These are phyloP conservation scores for Oncopodura yosiiana DNA, from an alignment of 1,140 invertebrate species.

Conservation along the genomic window DNA sequence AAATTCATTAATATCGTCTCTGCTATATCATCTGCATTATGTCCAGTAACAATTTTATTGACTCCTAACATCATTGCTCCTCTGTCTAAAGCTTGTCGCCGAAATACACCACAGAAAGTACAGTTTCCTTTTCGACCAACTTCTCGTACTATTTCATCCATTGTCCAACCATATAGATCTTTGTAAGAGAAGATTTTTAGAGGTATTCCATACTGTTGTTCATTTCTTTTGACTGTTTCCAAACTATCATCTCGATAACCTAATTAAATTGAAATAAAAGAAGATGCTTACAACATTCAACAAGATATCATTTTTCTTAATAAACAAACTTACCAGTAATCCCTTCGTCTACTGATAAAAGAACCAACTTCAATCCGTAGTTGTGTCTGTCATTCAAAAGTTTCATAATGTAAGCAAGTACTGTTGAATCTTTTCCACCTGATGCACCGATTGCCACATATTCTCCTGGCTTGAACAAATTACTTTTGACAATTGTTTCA, in stretches of 20 bases:
- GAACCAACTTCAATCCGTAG: slow-evolving; percentile 81
- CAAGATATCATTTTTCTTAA: background rate
- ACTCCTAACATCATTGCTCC: slow-evolving; percentile 79
- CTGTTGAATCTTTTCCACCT: slow-evolving; percentile 98
- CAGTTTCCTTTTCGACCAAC: slow-evolving; percentile 98
- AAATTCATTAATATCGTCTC: slow-evolving; percentile 99
- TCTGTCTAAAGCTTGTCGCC: slow-evolving; percentile 89
- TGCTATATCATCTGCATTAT: slow-evolving; percentile 99
- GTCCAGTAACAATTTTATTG: slow-evolving; percentile 91
- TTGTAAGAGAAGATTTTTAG: slow-evolving; percentile 95
- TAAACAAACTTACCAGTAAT: slow-evolving; percentile 59
- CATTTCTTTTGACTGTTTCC: slow-evolving; percentile 90
- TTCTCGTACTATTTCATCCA: slow-evolving; percentile 94
- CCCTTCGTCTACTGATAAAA: slow-evolving; percentile 97
- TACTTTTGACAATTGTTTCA: slow-evolving; percentile 74
- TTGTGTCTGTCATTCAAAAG: slow-evolving; percentile 80
- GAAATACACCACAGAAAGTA: slow-evolving; percentile 96
- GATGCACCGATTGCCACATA: slow-evolving; percentile 85
- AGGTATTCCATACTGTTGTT: slow-evolving; percentile 84
- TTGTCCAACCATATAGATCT: slow-evolving; percentile 98
- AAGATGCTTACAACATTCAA: slow-evolving; percentile 18
- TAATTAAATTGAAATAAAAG: too few relatives aligned
- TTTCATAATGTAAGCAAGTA: slow-evolving; percentile 85
- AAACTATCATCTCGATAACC: slow-evolving; percentile 97
- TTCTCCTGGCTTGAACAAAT: slow-evolving; percentile 75